Evolutionary conservation across 2,888 invertebrate genomes (phyloP), one percentile per base, ranked within the genome.

Genomic region (Drosophila ezoana): DNA sequence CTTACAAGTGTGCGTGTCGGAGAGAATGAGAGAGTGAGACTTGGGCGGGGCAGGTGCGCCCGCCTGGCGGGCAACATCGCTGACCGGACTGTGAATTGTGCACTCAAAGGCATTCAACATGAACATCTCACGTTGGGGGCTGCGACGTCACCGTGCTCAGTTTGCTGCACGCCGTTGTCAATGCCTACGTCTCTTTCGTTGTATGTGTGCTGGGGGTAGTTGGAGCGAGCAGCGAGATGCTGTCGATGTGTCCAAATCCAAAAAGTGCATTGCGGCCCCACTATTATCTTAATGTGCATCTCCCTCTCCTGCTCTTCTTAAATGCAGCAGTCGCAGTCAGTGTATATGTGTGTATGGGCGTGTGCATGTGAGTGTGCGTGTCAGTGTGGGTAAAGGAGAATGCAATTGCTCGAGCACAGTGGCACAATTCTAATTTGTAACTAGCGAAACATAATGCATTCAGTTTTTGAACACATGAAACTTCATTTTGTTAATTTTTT

Each of bases 151-250:
- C 23, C 70, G 69, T 64, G 76, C 89, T 87, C 73, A 56, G 63
- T 58, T 89, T 87, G 71, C 73, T 77, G 73, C 67, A 85, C 76
- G 81, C 81, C 81, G 81, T 53, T 68, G 58, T 76, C 67, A 60
- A 61, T 76, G 79, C 72, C 79, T 87, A 82, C 87, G 79, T 88
- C 76, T 77, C 66, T 78, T 65, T 76, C 74, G 64, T 44, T 68
- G 74, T 81, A 54, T 83, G 86, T 69, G 76, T 64, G 70, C 58
- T 76, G 72, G 86, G 80, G 80, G 73, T 72, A 75, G 57, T 64
- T 79, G 64, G 75, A 71, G 64, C 51, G 64, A 71, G 64, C 49
- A 49, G 35, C 51, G 23, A 33, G 68, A 44, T 66, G 71, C 49
- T 54, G 41, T 49, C 14, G 41, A 4, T 41, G 16, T 61, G 57